Evolutionary conservation across 2,113 vertebrate genomes (phyloP), one percentile per base, ranked within the genome.

Genomic region (Phodopus roborovskii): DNA sequence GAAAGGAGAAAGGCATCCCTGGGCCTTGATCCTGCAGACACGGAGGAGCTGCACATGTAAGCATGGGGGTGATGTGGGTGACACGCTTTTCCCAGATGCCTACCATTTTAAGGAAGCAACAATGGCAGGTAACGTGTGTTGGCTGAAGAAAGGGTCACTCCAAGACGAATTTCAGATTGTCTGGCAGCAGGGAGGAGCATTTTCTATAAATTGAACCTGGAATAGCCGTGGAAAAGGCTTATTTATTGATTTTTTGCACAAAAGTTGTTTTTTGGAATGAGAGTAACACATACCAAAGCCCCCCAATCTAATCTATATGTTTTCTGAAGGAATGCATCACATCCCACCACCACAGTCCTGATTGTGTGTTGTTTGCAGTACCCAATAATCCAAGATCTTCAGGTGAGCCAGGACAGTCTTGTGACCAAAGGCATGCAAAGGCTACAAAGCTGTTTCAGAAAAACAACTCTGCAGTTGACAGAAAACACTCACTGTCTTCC

Each of bases 31-130:
- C 39, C 68, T n/a, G 2, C 48, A 30, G 6, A 64, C 50, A 42
- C 11, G 3, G 24, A 62, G 12, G 56, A 28, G 48, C n/a, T 28
- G 8, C 11, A 3, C 19, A 17, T 13, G 8, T 0, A 3, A 42
- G 0, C 36, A 9, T 4, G 3, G 0, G 0, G 5, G 10, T 17
- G 5, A 9, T 5, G 5, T 2, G 0, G 7, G 10, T 16, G 5
- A 50, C 11, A n/a, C 28, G 8, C 26, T 73, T 0, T 36, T 50
- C 42, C 24, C 10, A 45, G 22, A 19, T 68, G 36, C 64, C 19
- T 73, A 1, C 24, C 26, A 7, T 58, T 77, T 45, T 56, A 68
- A 86, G 19, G 33, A 71, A 66, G 45, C 15, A 3, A 70, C 30
- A 12, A 19, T 17, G 33, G 19, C 68, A n/a, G 36, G 68, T 20